These are phyloP conservation scores for Protosalanx chinensis DNA, from an alignment of 2,797 vertebrate species.

Conservation along the genomic window DNA sequence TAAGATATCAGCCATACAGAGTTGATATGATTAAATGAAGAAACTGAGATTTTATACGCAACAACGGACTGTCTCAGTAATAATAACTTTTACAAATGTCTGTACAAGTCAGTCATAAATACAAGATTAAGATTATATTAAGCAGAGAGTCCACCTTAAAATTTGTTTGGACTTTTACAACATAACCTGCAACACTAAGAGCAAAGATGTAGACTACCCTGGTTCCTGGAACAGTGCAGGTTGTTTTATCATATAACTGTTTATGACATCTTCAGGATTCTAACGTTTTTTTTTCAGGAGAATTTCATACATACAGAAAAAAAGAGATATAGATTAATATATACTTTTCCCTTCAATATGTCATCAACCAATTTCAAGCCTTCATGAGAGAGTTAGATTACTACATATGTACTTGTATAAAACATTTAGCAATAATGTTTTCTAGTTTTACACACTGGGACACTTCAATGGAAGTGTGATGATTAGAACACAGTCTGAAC, in stretches of 20 bases:
- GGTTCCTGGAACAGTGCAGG: too few species aligned
- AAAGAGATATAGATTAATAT: too few species aligned
- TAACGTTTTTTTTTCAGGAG: too few species aligned
- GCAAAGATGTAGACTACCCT: too few species aligned
- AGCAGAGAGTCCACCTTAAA: not conserved
- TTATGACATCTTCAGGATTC: too few species aligned
- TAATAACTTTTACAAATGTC: not conserved
- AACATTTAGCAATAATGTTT: not conserved
- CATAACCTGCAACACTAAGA: too few species aligned
- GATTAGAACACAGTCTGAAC: not conserved
- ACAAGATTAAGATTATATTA: not conserved
- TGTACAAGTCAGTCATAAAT: not conserved
- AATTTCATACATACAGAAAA: too few species aligned
- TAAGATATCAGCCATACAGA: slow-evolving; percentile 51
- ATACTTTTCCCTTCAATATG: too few species aligned
- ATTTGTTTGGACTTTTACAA: not conserved
- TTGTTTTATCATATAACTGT: too few species aligned
- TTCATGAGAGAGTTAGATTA: not conserved
- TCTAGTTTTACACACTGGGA: not conserved
- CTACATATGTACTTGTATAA: not conserved
- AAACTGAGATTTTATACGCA: slow-evolving; percentile 35
- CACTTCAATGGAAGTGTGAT: not conserved
- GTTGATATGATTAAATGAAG: slow-evolving; percentile 49
- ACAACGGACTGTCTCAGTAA: not conserved
- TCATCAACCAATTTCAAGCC: too few species aligned